Evolutionary conservation across 2,113 vertebrate species (phyloP).

Genomic region (Platichthys flesus): DNA sequence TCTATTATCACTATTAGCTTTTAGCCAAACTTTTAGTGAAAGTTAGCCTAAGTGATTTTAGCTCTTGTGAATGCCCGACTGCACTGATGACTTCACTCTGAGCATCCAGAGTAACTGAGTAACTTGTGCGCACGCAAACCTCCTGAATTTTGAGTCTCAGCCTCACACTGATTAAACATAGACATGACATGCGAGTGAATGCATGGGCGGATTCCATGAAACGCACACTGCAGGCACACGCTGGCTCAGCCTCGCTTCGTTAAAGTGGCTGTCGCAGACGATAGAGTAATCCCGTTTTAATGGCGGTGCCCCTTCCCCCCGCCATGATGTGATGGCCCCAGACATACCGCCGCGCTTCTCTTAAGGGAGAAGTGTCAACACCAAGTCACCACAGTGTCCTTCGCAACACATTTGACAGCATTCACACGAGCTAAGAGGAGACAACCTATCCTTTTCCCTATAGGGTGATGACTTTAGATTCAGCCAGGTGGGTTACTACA

Average conservation of each 20-base stretch:
- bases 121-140: constrained; percentile 31
- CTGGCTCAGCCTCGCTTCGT: constrained; percentile 66
- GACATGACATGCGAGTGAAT: constrained; percentile 48
- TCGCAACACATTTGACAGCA: constrained; percentile 47
- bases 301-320: constrained; percentile 70
- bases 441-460: constrained; percentile 3
- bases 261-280: constrained; percentile 74
- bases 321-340: constrained; percentile 63
- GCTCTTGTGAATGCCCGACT: background rate
- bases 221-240: constrained; percentile 58
- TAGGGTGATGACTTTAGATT: constrained; percentile 21
- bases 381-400: constrained; percentile 45
- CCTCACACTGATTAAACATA: constrained; percentile 52
- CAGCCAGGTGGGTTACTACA: constrained; percentile 30
- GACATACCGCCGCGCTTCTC: constrained; percentile 63
- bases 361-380: constrained; percentile 72
- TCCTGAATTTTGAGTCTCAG: constrained; percentile 30
- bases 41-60: background rate
- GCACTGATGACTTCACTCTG: background rate
- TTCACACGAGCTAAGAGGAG: constrained; percentile 46
- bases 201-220: constrained; percentile 51
- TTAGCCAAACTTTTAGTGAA: background rate
- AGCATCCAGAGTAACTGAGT: background rate
- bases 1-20: background rate
- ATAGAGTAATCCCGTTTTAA: constrained; percentile 79